Percentiles rank a stretch among this genome's conserved stretches.
Conservation (phyloP, 2,888 invertebrate genomes). For the Drosophila nigritarsus region DNA sequence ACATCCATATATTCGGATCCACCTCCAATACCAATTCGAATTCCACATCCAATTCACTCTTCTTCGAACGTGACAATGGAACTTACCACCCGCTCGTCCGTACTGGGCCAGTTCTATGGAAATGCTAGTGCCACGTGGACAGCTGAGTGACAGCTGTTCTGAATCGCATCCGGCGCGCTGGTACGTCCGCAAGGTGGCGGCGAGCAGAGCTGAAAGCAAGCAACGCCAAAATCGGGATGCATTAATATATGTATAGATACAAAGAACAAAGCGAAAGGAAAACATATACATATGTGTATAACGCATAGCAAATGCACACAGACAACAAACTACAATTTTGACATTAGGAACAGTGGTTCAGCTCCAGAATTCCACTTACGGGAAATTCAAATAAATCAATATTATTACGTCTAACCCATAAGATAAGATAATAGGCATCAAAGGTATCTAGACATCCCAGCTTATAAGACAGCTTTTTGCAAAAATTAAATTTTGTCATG, state of each 20-base stretch:
- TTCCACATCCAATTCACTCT: constrained; percentile 6
- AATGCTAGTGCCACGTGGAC: constrained; percentile 96
- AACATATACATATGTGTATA: constrained; percentile 24
- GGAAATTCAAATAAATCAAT: constrained; percentile 1
- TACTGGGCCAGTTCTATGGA: constrained; percentile 96
- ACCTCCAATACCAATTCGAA: constrained; percentile 1
- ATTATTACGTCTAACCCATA: background rate
- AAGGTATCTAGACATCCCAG: background rate
- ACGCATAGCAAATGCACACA: constrained; percentile 37
- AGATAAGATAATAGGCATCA: background rate
- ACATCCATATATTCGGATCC: constrained; percentile 5
- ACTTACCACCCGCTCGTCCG: constrained; percentile 87
- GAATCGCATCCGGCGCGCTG: constrained; percentile 97
- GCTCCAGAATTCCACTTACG: background rate
- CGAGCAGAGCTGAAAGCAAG: constrained; percentile 90
- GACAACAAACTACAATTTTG: constrained; percentile 15
- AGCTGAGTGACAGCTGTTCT: constrained; percentile 93
- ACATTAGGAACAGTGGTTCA: constrained; percentile 5
- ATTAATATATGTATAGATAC: constrained; percentile 47
- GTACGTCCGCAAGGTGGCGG: constrained; percentile 95
- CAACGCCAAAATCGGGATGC: constrained; percentile 43
- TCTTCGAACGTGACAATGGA: constrained; percentile 51
- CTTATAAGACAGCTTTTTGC: background rate
- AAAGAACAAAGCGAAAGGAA: constrained; percentile 22
- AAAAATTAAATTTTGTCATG: background rate